Percentiles rank a stretch among this genome's conserved stretches.
phyloP scores from a whole-genome alignment of 2,113 vertebrate genomes.

The Motacilla tschutschensis region DNA sequence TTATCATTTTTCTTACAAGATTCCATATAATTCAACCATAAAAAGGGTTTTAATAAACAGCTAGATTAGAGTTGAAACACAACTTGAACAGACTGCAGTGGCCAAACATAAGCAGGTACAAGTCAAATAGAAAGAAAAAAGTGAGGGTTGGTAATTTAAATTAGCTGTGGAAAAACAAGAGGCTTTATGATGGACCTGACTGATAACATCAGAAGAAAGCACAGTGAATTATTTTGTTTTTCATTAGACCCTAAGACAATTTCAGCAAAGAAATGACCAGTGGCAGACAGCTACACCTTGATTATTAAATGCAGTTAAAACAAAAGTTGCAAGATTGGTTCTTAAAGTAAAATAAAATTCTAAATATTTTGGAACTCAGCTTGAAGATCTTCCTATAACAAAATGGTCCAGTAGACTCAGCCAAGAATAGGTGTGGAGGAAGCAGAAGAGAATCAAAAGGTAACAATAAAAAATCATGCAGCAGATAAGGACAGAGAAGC shows the following conservation, averaged over 20 bases:
- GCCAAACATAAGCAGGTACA: background rate
- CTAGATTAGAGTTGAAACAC: background rate
- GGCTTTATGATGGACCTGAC: background rate
- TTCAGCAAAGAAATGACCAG: background rate
- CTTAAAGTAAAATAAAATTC: background rate
- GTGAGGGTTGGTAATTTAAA: background rate
- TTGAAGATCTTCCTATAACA: background rate
- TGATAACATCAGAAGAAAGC: background rate
- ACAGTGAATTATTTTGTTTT: background rate
- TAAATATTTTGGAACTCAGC: background rate
- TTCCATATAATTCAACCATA: background rate
- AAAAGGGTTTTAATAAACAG: background rate
- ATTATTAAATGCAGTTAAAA: background rate
- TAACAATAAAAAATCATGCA: background rate
- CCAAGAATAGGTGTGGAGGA: background rate
- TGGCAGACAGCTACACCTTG: background rate
- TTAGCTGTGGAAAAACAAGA: background rate
- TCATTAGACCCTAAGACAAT: background rate
- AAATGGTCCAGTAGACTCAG: background rate
- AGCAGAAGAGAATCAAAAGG: background rate
- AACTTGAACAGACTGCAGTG: background rate
- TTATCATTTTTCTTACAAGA: background rate
- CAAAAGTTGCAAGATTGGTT: background rate
- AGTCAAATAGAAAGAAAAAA: background rate
- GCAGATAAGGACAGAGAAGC: background rate